phyloP scores from a whole-genome alignment of 2,113 vertebrate genomes.

The Dissostichus mawsoni region DNA sequence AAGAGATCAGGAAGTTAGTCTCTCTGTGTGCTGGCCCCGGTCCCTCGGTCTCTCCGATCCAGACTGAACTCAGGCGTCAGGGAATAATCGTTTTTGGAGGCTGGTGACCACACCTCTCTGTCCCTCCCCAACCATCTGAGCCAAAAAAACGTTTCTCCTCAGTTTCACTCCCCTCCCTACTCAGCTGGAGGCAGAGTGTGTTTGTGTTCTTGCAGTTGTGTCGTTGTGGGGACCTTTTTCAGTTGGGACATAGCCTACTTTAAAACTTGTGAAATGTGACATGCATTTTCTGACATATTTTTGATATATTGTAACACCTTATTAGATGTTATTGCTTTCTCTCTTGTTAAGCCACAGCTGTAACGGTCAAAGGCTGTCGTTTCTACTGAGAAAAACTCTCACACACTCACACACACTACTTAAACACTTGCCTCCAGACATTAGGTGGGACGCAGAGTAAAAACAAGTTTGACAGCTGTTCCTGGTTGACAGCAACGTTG shows the following conservation, averaged over 20 bases:
- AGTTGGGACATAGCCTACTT: too few relatives aligned
- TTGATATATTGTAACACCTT: neutral
- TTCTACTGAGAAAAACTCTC: neutral
- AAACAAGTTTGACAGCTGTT: constrained; percentile 60
- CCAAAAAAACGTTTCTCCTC: neutral
- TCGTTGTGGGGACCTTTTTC: neutral
- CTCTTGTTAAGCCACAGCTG: neutral
- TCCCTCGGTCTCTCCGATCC: constrained; percentile 10
- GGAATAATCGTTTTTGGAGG: constrained; percentile 42
- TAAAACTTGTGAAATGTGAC: too few relatives aligned
- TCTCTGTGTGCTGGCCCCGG: neutral
- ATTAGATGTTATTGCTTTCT: neutral
- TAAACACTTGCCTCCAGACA: constrained; percentile 41
- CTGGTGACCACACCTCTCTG: constrained; percentile 69
- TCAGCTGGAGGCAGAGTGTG: constrained; percentile 33
- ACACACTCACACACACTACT: constrained; percentile 1
- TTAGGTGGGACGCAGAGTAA: constrained; percentile 52
- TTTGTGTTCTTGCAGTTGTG: neutral
- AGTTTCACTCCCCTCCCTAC: constrained; percentile 44
- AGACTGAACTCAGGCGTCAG: constrained; percentile 40
- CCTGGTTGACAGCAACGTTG: constrained; percentile 1
- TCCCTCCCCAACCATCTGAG: constrained; percentile 9
- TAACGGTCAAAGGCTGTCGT: neutral
- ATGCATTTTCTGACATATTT: neutral
- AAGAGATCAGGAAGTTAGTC: neutral